Evolutionary conservation across 2,888 invertebrate genomes (phyloP).

Genomic region (Stictocephala bisonia): DNA sequence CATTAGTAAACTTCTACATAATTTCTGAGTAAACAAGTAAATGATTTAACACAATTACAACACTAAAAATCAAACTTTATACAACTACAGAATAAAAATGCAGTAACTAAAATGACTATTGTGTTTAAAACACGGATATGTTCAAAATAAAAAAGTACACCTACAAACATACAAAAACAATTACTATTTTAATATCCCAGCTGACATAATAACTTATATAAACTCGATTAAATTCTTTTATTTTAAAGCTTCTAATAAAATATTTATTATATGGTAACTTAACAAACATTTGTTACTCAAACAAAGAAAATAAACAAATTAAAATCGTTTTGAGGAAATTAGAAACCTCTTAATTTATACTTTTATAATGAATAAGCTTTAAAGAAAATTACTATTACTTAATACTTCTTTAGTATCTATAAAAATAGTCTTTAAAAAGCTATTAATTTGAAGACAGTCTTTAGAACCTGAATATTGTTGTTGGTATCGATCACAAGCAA

Average conservation of each 20-base stretch:
- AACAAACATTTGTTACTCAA: background rate
- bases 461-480: background rate
- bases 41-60: too few relatives aligned
- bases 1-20: too few relatives aligned
- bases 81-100: background rate
- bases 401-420: background rate
- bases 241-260: background rate
- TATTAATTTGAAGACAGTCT: conserved; percentile 16
- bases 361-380: conserved; percentile 6
- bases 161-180: background rate
- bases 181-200: background rate
- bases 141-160: background rate
- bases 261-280: background rate
- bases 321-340: background rate
- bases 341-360: background rate
- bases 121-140: conserved; percentile 9
- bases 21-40: too few relatives aligned
- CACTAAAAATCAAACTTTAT: background rate
- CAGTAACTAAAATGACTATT: conserved; percentile 6
- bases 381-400: background rate
- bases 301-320: too few relatives aligned
- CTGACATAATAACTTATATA: background rate
- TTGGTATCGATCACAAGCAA: conserved; percentile 9
- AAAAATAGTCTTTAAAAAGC: conserved; percentile 12
- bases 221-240: conserved; percentile 20